Conservation (phyloP, 2,797 vertebrate species). For the Furcifer pardalis region DNA sequence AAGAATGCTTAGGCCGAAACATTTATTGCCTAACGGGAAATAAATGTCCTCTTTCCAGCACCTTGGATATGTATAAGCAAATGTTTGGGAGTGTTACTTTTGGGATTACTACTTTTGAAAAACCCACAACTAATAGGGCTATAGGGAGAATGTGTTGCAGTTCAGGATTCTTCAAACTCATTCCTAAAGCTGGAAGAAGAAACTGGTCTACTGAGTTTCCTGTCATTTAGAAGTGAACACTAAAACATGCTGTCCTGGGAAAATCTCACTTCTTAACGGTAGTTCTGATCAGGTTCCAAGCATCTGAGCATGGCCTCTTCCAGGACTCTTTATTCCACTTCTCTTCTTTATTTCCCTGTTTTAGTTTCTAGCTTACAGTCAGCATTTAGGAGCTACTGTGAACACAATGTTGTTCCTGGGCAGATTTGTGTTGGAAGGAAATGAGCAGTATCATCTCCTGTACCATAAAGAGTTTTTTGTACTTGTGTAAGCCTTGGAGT, state of each 20-base stretch:
- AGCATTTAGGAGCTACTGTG: not conserved
- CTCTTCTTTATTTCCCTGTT: not conserved
- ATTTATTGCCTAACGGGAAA: too few relatives aligned
- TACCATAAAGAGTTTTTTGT: not conserved
- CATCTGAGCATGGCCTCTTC: not conserved
- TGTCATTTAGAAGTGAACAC: not conserved
- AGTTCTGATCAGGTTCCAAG: not conserved
- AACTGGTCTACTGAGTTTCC: not conserved
- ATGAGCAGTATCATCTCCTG: fast-evolving
- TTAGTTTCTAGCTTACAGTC: not conserved
- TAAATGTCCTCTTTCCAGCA: too few relatives aligned
- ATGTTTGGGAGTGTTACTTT: too few relatives aligned
- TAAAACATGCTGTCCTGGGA: not conserved
- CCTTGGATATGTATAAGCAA: too few relatives aligned
- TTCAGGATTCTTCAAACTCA: too few relatives aligned
- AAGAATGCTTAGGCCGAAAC: too few relatives aligned
- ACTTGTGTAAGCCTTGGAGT: not conserved
- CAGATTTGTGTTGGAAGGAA: not conserved
- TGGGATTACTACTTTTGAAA: too few relatives aligned
- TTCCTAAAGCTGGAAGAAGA: not conserved
- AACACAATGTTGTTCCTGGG: not conserved
- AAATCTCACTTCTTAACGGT: not conserved
- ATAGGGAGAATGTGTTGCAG: too few relatives aligned
- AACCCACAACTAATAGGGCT: too few relatives aligned
- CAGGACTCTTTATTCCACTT: not conserved